Evolutionary conservation across 92 coral and sea anemone genomes (phyloP), one percentile per base, ranked within the genome.

Genomic region (Siderastrea siderea): DNA sequence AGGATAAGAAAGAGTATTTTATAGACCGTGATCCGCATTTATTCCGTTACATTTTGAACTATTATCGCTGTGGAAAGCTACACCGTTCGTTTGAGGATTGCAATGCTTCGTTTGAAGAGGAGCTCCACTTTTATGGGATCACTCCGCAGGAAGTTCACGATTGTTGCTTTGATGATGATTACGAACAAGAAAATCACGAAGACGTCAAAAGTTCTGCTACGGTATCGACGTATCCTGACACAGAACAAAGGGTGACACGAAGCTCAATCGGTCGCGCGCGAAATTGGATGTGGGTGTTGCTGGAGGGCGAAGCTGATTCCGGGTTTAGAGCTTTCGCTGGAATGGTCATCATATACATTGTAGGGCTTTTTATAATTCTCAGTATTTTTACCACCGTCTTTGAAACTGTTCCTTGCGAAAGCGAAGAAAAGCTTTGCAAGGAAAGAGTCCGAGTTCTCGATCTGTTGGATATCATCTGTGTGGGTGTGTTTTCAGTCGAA

Each of bases 71-170:
- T 67, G 99, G 99, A 3, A 97, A 96, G 73, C 95, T 97, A 9
- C 99, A 97, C 75, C 96, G 99, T 26, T 95, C 96, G 14, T 75
- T 93, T 19, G 99, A 96, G 17, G 98, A 96, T 78, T 97, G 99
- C 74, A 90, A 90, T 65, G 94, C 92, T 17, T 94, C 93, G 15
- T 97, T 97, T 69, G 94, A 92, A 61, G 98, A 97, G 54, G 99
- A 97, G 61, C 84, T 97, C 15, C 47, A 78, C 9, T 97, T 97
- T 74, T 97, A 95, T 71, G 99, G 99, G 19, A 96, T 97, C 4
- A 77, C 90, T 17, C 93, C 96, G 0, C 91, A 93, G 65, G 95
- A 96, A 68, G 90, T 97, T 16, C 96, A 97, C 80, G 98, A 96
- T 51, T 97, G 99, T 61, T 97, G 99, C 71, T 96, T 96, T 44